Percentiles rank a stretch among this genome's conserved stretches.
Evolutionary conservation across 30 jellyfish, hydroid and myxozoan genomes (phyloP).

Genomic region (Clytia hemisphaerica): DNA sequence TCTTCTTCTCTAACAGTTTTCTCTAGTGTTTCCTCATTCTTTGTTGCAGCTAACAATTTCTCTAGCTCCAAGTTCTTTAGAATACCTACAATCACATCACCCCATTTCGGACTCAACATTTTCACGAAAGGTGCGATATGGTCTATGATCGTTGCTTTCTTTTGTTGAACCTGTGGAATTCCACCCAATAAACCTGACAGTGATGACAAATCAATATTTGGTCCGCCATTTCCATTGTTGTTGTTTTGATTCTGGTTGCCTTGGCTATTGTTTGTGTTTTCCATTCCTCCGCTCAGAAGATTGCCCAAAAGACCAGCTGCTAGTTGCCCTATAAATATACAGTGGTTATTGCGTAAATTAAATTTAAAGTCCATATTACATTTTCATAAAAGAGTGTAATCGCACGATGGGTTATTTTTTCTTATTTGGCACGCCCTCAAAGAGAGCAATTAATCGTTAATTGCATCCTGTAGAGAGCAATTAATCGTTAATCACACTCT

Average conservation of each 20-base stretch:
- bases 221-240: neutral
- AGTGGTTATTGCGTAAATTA: no score
- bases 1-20: slow-evolving; percentile 22
- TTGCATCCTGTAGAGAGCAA: no score
- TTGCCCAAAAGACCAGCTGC: no score
- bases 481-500: no score
- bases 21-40: slow-evolving; percentile 4
- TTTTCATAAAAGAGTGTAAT: no score
- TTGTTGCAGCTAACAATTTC: neutral
- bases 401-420: no score
- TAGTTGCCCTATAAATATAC: no score
- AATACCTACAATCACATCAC: slow-evolving; percentile 19
- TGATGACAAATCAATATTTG: neutral
- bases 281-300: no score
- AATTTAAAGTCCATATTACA: no score
- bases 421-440: no score
- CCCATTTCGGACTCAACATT: slow-evolving; percentile 36
- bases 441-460: no score
- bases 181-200: slow-evolving; percentile 8
- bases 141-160: slow-evolving; percentile 12
- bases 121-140: slow-evolving; percentile 10
- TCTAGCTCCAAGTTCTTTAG: slow-evolving; percentile 7
- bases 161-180: slow-evolving; percentile 32
- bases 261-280: neutral
- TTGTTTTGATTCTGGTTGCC: neutral